phyloP scores from a whole-genome alignment of 2,888 invertebrate species.

The Drosophila mercatorum region DNA sequence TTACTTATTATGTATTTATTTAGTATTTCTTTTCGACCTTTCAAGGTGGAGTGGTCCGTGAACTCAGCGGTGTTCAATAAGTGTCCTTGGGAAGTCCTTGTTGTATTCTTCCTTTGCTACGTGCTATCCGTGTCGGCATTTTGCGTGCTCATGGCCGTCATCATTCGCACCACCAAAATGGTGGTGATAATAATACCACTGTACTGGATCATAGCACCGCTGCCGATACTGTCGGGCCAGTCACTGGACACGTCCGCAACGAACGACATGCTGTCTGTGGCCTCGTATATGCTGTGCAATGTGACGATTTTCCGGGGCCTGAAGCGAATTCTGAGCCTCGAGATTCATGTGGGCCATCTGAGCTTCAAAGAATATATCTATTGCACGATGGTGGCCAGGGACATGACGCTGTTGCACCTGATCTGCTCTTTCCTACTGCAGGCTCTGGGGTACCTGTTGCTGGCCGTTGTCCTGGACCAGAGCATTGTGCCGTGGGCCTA shows the following conservation, averaged over 20 bases:
- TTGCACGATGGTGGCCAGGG: conserved; percentile 6
- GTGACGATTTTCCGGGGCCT: conserved; percentile 53
- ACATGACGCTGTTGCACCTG: conserved; percentile 23
- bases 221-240: conserved; percentile 44
- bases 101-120: conserved; percentile 46
- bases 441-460: conserved; percentile 21
- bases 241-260: conserved; percentile 8
- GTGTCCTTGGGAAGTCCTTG: conserved; percentile 40
- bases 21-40: not conserved
- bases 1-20: no score
- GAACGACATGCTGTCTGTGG: not conserved
- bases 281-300: conserved; percentile 47
- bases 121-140: conserved; percentile 40
- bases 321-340: conserved; percentile 26
- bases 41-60: conserved; percentile 44
- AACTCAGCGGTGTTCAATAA: conserved; percentile 15
- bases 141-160: conserved; percentile 32
- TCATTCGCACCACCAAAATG: conserved; percentile 29
- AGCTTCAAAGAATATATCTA: conserved; percentile 19
- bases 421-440: conserved; percentile 45
- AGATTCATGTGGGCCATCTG: not conserved
- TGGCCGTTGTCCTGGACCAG: conserved; percentile 34
- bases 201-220: conserved; percentile 44
- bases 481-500: conserved; percentile 1
- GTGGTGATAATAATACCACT: conserved; percentile 46